Percentiles rank a stretch among this genome's conserved stretches.
phyloP scores from a whole-genome alignment of 53 echinoderm and acorn worm species.

The Zoroaster sp. region DNA sequence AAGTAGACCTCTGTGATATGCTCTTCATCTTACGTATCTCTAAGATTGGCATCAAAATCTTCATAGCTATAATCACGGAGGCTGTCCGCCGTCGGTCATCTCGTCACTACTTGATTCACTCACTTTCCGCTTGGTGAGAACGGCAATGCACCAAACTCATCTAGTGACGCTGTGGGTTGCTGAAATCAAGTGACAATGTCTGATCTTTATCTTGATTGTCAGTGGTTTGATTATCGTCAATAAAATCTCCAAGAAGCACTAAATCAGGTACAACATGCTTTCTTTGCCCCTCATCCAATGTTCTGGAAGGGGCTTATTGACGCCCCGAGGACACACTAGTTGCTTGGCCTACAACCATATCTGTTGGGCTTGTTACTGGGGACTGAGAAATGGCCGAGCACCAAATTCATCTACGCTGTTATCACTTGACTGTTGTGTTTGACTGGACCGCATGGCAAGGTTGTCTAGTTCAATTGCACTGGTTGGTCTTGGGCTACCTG shows the following conservation, averaged over 20 bases:
- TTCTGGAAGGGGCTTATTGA: conserved; percentile 25
- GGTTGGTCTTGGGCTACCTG: conserved; percentile 43
- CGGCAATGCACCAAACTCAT: conserved; percentile 85
- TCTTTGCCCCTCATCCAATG: conserved; percentile 10
- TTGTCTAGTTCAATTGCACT: conserved; percentile 52
- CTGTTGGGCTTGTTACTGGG: conserved; percentile 50
- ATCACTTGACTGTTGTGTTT: neutral
- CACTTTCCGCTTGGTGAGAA: conserved; percentile 67
- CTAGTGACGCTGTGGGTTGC: conserved; percentile 72
- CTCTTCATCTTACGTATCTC: conserved; percentile 91
- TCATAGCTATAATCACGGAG: conserved; percentile 75
- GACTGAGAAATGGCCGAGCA: conserved; percentile 54
- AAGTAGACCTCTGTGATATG: conserved; percentile 85
- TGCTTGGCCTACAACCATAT: conserved; percentile 31
- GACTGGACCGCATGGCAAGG: conserved; percentile 12
- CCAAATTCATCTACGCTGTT: conserved; percentile 59
- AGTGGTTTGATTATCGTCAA: neutral
- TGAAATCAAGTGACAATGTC: conserved; percentile 24
- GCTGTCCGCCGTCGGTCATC: conserved; percentile 67
- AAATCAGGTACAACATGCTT: conserved; percentile 20
- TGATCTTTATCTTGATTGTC: neutral
- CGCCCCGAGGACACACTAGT: conserved; percentile 28
- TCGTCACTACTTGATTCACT: conserved; percentile 91
- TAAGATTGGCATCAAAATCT: conserved; percentile 79
- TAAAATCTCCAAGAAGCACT: conserved; percentile 48